Evolutionary conservation across 2,113 vertebrate species (phyloP), one percentile per base, ranked within the genome.

Genomic region (Aegithalos caudatus): DNA sequence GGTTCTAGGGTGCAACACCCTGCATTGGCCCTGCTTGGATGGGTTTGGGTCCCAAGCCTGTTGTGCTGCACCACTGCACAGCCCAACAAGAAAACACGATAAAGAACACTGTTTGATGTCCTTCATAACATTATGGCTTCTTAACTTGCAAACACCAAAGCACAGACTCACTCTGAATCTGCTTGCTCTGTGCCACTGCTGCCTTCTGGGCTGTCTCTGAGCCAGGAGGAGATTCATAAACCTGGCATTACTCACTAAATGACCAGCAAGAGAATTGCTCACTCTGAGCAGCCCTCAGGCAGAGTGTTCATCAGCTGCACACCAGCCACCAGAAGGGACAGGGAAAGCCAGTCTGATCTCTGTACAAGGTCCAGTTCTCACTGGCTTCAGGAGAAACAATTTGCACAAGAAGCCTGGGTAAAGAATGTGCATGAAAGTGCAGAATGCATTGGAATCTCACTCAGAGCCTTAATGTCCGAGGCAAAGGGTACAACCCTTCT

Each of bases 381-480:
- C 18, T 37, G 71, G 65, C 28, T 94, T 67, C 79, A 65, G 40
- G 14, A 80, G 53, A 82, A 89, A 69, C 22, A 27, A 56, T 20
- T 80, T 11, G 0, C 42, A 42, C 37, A 58, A 82, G 35, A 57
- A 85, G 18, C 37, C 29, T 56, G 28, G 38, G 24, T 53, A 67
- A 81, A 76, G 51, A 86, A 81, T 37, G 53, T 20, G 1, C 28
- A 5, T 48, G 58, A 87, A 96, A 96, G 95, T 92, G 95, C 86
- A 47, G 61, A 95, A 97, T 94, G 94, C 84, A 56, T 88, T 84
- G 58, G 80, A 93, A 45, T 81, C 45, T 65, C 85, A 40, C 67
- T 80, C 2, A 2, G 35, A 81, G 76, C 44, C 74, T 88, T 82
- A 54, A 94, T 38, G 27, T 57, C 79, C 79, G 88, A 94, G 81